A percentile compares a stretch with the other conserved stretches of the same genome.
Conservation (phyloP, 2,113 vertebrate genomes). For the Benitochromis conjunctus region DNA sequence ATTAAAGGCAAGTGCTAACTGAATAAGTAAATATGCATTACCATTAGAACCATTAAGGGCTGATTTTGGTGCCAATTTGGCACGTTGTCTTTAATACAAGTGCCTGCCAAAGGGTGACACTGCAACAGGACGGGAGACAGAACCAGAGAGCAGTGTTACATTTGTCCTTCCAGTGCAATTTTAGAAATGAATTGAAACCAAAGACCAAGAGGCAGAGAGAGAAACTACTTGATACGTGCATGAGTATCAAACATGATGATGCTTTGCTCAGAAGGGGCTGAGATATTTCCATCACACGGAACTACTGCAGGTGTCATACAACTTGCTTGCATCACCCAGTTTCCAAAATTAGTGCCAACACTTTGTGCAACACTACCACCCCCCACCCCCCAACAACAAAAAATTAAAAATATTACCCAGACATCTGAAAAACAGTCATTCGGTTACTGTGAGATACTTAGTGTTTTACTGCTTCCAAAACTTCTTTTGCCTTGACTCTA, state of each 20-base stretch:
- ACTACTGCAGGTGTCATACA: constrained; percentile 16
- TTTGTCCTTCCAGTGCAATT: constrained; percentile 37
- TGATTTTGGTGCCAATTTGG: constrained; percentile 39
- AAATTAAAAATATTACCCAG: background rate
- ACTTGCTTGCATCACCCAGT: constrained; percentile 18
- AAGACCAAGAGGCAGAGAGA: constrained; percentile 12
- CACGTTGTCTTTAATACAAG: constrained; percentile 2
- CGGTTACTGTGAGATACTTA: background rate
- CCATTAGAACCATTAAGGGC: constrained; percentile 46
- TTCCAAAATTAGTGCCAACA: constrained; percentile 1
- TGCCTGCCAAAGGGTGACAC: constrained; percentile 28
- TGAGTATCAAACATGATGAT: constrained; percentile 21
- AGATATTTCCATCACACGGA: constrained; percentile 14
- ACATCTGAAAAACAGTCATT: background rate
- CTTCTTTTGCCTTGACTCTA: background rate
- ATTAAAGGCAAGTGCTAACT: constrained; percentile 59
- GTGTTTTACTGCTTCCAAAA: background rate
- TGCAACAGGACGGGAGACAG: constrained; percentile 20
- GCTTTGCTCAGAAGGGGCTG: background rate
- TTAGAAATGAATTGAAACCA: constrained; percentile 7
- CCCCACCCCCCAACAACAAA: background rate
- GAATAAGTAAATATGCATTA: constrained; percentile 54
- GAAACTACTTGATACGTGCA: background rate
- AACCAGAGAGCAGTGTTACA: constrained; percentile 27
- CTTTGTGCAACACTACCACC: background rate